Base-by-base conservation (phyloP, 2,797 vertebrate species). In the Mallotus villosus region DNA sequence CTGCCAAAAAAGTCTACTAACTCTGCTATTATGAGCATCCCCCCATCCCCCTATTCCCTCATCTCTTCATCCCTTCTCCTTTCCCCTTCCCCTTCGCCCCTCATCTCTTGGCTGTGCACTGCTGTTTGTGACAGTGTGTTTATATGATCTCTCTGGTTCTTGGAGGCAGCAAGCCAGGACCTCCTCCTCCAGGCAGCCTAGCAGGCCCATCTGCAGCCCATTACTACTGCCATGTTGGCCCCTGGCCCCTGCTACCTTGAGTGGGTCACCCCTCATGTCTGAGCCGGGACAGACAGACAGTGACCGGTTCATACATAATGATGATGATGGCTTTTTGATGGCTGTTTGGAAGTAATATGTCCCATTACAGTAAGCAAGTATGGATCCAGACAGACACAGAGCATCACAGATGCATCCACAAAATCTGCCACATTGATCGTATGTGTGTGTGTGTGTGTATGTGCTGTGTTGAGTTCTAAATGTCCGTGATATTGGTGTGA, bases 71-170 rank as follows among this genome's bases (percentile, higher is more conserved):
- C 41, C 41, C 11, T 2, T 46, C 41, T 46, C 41, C 41, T 46
- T 46, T 46, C 41, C 41, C 41, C 41, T 25, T 22, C n/a, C 3
- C 67, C 19, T 27, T 78, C 78, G 77, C 73, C 73, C 76, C 75
- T 71, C 79, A 73, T 78, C 78, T 84, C 81, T 76, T 71, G 81
- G 78, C 78, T 68, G 83, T 75, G 74, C 77, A 67, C 81, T 84
- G 68, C 29, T 80, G 84, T 85, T 81, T 83, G 72, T 73, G 79
- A 81, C 74, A 73, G 67, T 53, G 71, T 80, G 77, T 83, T 73
- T 81, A 88, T 73, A 84, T 71, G 72, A 84, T 76, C 71, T 73
- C 75, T 79, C 71, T 77, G 29, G 21, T 14, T 51, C 59, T 25
- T 25, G 12, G 22, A 49, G 51, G 51, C 51, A 16, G 11, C 60